phyloP scores from a whole-genome alignment of 2,888 invertebrate genomes.

The Camponotus fellah region DNA sequence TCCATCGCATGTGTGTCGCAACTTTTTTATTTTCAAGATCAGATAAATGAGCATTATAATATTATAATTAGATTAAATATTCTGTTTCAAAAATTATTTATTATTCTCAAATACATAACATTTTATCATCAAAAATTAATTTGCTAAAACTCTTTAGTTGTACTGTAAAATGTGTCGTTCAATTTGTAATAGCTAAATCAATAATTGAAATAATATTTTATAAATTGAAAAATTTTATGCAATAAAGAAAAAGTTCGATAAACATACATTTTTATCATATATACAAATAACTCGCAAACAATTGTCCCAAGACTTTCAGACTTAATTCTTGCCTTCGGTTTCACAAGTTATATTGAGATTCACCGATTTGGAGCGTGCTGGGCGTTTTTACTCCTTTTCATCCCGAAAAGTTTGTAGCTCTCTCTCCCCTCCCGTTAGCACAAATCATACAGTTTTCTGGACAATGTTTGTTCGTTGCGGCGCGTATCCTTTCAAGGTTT shows the following conservation, averaged over 20 bases:
- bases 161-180: not conserved
- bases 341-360: conserved; percentile 22
- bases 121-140: not conserved
- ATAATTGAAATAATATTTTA: conserved; percentile 1
- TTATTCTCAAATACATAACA: not conserved
- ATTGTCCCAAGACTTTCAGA: not conserved
- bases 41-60: not conserved
- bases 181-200: conserved; percentile 4
- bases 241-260: not conserved
- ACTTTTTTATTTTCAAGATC: not conserved
- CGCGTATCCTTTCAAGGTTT: conserved; percentile 16
- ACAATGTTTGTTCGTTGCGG: conserved; percentile 41
- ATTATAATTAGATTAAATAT: not conserved
- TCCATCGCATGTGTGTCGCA: not conserved
- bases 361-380: conserved; percentile 25
- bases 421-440: not conserved
- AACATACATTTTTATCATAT: not conserved
- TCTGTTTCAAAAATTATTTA: not conserved
- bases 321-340: conserved; percentile 20
- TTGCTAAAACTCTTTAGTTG: not conserved
- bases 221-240: not conserved
- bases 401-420: conserved; percentile 29
- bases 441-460: conserved; percentile 45
- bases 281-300: not conserved
- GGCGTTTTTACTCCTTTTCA: conserved; percentile 28